Conservation (phyloP, 2,797 vertebrate species). For the Masticophis lateralis region DNA sequence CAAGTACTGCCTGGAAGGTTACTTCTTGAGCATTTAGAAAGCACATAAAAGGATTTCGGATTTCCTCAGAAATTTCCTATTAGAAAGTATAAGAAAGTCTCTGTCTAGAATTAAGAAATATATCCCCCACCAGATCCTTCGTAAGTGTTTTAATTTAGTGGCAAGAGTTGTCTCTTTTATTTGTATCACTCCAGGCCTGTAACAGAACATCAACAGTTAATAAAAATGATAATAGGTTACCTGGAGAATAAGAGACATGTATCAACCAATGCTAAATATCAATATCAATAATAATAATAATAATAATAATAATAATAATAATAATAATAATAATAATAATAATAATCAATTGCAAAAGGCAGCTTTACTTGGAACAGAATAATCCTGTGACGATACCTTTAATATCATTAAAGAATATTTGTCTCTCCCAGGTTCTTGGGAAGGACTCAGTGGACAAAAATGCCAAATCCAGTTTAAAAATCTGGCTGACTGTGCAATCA, state of each 20-base stretch:
- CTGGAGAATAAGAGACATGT: constrained; percentile 34
- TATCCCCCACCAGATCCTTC: not conserved
- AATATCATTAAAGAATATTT: not conserved
- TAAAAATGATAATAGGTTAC: not conserved
- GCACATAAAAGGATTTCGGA: not conserved
- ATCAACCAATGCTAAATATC: not conserved
- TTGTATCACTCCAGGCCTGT: constrained; percentile 7
- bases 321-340: not conserved
- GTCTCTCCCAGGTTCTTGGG: not conserved
- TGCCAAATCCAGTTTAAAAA: not conserved
- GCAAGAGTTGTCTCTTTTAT: not conserved
- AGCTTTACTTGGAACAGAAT: not conserved
- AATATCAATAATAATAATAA: not conserved
- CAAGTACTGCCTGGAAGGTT: not conserved
- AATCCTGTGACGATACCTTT: not conserved
- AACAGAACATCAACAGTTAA: constrained; percentile 4
- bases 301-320: not conserved
- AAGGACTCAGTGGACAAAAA: not conserved
- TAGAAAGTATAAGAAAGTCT: not conserved
- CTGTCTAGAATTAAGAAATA: not conserved
- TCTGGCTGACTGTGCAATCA: not conserved
- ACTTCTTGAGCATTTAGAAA: not conserved
- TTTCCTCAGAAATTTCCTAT: not conserved
- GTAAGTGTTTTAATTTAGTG: not conserved
- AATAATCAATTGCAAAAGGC: not conserved